Base-by-base conservation (phyloP, 2,888 invertebrate species). In the Pharmacophagus antenor region DNA sequence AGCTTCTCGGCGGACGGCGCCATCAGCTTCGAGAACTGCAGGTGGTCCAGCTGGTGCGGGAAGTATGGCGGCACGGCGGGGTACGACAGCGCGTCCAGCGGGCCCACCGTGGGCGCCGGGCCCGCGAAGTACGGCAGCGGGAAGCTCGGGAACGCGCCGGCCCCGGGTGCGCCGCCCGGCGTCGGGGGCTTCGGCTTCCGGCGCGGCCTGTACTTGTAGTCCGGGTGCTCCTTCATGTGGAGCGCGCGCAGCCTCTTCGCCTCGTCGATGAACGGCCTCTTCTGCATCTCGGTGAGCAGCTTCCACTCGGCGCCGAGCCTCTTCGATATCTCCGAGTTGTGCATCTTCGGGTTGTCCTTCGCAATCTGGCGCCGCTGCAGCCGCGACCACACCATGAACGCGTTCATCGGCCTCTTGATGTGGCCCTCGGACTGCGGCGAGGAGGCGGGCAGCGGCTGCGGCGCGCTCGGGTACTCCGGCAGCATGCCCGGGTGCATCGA, bases 361-460 rank as follows among this genome's bases (percentile, higher is more conserved):
- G 98, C 97, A 75, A 98, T 98, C 85, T 97, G 97, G 57, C 97
- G 93, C 17, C 98, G 91, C 82, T 98, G 97, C 44, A 97, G 95
- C 46, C 98, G 91, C 5, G 98, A 97, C 98, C 98, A 98, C 27
- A 97, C 98, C 98, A 98, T 98, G 88, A 98, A 98, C 0, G 98
- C 98, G 88, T 98, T 98, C 98, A 99, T 98, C 2, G 98, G 98
- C 20, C 98, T 92, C 84, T 98, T 99, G 76, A 99, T 97, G 85
- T 98, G 97, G 10, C 94, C 94, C 71, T 95, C 95, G 42, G 87
- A 84, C 64, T 86, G 86, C 53, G 91, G 90, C 4, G 91, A 91
- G 6, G 85, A 82, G 0, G 90, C 84, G 42, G 89, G 86, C 69
- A 89, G 74, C 66, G 88, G 89, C 69, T 85, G 90, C 67, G 85